phyloP scores from a whole-genome alignment of 2,113 vertebrate species.

The Rhabdornis inornatus region DNA sequence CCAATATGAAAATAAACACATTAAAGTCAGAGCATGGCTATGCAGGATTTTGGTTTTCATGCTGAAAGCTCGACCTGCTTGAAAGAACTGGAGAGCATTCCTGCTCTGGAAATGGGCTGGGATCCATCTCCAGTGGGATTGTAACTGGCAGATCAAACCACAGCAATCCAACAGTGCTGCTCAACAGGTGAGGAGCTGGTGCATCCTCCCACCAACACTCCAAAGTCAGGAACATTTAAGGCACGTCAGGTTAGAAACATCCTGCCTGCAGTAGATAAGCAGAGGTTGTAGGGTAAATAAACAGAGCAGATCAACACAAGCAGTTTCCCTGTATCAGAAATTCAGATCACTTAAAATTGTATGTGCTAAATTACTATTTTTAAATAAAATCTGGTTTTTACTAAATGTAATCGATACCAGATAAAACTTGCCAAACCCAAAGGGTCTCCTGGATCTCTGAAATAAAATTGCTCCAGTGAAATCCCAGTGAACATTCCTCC shows the following conservation, averaged over 20 bases:
- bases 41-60: background rate
- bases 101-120: background rate
- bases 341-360: background rate
- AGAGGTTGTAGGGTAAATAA: background rate
- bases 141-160: background rate
- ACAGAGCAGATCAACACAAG: background rate
- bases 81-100: background rate
- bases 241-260: background rate
- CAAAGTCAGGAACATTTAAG: background rate
- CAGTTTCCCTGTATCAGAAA: background rate
- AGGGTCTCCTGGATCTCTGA: background rate
- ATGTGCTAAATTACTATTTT: background rate
- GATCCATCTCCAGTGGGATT: background rate
- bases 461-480: background rate
- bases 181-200: background rate
- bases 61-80: background rate
- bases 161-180: background rate
- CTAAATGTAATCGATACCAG: background rate
- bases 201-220: background rate
- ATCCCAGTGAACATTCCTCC: background rate
- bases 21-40: background rate
- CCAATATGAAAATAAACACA: background rate
- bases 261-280: background rate
- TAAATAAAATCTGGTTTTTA: background rate
- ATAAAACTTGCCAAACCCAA: background rate